A percentile compares a stretch with the other conserved stretches of the same genome.
Evolutionary conservation across 1,140 invertebrate genomes (phyloP).

Genomic region (Diorhabda carinulata): DNA sequence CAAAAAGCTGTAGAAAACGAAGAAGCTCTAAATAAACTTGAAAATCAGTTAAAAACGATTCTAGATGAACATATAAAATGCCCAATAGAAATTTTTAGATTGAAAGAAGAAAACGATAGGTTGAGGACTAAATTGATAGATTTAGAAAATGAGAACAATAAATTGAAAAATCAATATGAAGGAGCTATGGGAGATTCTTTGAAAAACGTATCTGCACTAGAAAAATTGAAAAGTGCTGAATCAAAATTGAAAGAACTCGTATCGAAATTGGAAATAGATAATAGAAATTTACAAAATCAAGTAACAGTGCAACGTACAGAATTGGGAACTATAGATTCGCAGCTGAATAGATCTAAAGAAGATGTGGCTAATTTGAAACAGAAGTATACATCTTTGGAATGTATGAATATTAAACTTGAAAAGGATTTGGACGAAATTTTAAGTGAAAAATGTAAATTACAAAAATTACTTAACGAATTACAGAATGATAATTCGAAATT

Average conservation of each 20-base stretch:
- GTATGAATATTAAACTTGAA: constrained; percentile 25
- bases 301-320: constrained; percentile 17
- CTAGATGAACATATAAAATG: constrained; percentile 15
- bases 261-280: constrained; percentile 23
- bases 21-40: constrained; percentile 9
- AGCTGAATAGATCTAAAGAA: constrained; percentile 1
- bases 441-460: constrained; percentile 12
- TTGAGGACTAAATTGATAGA: constrained; percentile 22
- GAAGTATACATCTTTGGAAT: constrained; percentile 10
- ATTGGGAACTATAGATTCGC: constrained; percentile 3
- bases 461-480: constrained; percentile 9
- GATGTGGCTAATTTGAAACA: constrained; percentile 16
- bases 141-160: constrained; percentile 19
- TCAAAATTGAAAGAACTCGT: constrained; percentile 26
- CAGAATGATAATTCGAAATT: constrained; percentile 16
- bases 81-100: constrained; percentile 1
- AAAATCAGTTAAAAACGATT: constrained; percentile 9
- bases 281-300: constrained; percentile 27
- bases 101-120: constrained; percentile 22
- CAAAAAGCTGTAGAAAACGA: constrained; percentile 22
- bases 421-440: constrained; percentile 21
- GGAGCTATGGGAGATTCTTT: constrained; percentile 16
- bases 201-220: constrained; percentile 22
- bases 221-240: constrained; percentile 17
- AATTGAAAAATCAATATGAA: constrained; percentile 21